Conservation (phyloP, 2,888 invertebrate species). For the Tachina lurida region DNA sequence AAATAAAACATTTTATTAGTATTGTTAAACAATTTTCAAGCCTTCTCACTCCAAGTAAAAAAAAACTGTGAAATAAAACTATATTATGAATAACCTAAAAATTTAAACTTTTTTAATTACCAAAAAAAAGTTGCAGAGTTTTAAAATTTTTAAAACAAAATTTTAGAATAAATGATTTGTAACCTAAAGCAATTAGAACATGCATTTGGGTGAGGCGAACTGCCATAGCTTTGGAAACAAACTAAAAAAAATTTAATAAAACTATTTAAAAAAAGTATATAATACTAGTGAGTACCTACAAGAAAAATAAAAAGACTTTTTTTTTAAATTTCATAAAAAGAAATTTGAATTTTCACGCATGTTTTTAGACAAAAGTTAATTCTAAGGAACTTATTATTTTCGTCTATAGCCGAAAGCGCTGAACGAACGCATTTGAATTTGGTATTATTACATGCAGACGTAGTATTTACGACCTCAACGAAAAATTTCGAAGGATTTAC, state of each 20-base stretch:
- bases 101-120: conserved; percentile 30
- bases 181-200: conserved; percentile 20
- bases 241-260: neutral
- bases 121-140: conserved; percentile 15
- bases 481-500: too few species aligned
- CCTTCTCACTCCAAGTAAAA: neutral
- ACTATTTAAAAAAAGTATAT: too few species aligned
- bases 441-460: too few species aligned
- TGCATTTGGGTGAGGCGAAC: neutral
- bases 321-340: too few species aligned
- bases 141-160: conserved; percentile 6
- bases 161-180: conserved; percentile 30
- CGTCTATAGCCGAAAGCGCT: too few species aligned
- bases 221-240: neutral
- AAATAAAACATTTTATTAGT: conserved; percentile 28
- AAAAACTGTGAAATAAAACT: neutral
- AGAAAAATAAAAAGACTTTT: too few species aligned
- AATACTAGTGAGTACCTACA: too few species aligned
- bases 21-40: conserved; percentile 3
- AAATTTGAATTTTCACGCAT: too few species aligned
- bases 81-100: conserved; percentile 29
- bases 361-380: too few species aligned
- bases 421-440: too few species aligned
- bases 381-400: too few species aligned
- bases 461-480: too few species aligned